Evolutionary conservation across 2,797 vertebrate species (phyloP).

Genomic region (Bradypus variegatus): DNA sequence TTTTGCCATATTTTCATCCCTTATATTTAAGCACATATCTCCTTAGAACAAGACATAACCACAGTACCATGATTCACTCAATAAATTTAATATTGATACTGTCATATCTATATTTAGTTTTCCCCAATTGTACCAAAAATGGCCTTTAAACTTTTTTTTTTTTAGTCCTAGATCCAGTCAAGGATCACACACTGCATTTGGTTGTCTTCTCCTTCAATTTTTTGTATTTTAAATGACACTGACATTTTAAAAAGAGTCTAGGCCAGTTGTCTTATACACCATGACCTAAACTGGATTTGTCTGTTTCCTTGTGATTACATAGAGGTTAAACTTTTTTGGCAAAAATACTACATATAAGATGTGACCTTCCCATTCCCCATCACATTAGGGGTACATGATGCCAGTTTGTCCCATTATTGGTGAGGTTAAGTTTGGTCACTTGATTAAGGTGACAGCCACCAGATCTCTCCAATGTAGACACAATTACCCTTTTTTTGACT

Average conservation of each 20-base stretch:
- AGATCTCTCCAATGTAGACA: neutral
- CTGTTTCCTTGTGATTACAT: constrained; percentile 1
- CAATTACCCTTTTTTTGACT: neutral
- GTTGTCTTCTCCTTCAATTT: neutral
- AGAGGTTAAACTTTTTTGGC: neutral
- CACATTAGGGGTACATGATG: neutral
- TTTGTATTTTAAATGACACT: neutral
- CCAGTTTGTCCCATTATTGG: neutral
- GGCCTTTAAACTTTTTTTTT: neutral
- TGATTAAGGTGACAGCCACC: neutral
- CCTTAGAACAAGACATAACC: neutral
- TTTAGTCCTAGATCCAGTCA: neutral
- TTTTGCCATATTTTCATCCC: neutral
- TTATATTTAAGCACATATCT: neutral
- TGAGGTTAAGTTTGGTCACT: neutral
- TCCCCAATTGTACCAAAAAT: neutral
- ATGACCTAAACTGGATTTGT: neutral
- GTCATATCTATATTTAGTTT: neutral
- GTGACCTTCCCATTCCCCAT: neutral
- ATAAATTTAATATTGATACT: neutral
- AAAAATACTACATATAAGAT: neutral
- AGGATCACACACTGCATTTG: neutral
- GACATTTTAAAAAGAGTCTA: neutral
- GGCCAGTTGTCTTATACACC: neutral
- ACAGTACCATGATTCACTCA: neutral